Evolutionary conservation across 2,113 vertebrate species (phyloP).

Genomic region (Centropus unirufus): DNA sequence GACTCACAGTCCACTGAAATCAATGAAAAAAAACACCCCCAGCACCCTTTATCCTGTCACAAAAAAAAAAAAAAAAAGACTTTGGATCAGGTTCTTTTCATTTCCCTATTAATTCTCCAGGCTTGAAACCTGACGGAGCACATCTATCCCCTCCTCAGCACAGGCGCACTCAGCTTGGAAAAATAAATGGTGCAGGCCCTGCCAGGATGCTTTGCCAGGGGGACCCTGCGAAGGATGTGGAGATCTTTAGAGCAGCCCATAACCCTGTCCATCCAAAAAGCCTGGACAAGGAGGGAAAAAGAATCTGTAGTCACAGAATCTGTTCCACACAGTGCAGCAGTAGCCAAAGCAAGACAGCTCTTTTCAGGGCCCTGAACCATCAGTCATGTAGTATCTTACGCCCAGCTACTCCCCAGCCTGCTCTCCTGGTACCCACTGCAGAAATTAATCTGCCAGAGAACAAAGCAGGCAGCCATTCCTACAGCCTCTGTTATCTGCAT

Average conservation of each 20-base stretch:
- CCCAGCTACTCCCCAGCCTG: background rate
- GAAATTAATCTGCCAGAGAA: background rate
- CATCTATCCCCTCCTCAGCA: background rate
- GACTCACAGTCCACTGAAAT: background rate
- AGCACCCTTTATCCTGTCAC: too few species aligned
- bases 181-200: background rate
- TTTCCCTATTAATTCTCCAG: background rate
- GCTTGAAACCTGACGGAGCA: background rate
- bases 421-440: background rate
- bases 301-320: background rate
- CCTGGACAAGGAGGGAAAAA: background rate
- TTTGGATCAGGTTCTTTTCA: background rate
- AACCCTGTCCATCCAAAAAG: background rate
- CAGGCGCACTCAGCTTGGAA: rapidly evolving
- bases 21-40: background rate
- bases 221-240: background rate
- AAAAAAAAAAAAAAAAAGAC: background rate
- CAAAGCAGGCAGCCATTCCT: background rate
- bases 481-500: background rate
- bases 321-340: background rate
- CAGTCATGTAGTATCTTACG: background rate
- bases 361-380: background rate
- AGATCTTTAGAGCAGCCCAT: background rate
- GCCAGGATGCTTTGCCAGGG: background rate
- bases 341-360: background rate